These are phyloP conservation scores for Pegea sp. DNA, from an alignment of 23 tunicate genomes.

Conservation along the genomic window DNA sequence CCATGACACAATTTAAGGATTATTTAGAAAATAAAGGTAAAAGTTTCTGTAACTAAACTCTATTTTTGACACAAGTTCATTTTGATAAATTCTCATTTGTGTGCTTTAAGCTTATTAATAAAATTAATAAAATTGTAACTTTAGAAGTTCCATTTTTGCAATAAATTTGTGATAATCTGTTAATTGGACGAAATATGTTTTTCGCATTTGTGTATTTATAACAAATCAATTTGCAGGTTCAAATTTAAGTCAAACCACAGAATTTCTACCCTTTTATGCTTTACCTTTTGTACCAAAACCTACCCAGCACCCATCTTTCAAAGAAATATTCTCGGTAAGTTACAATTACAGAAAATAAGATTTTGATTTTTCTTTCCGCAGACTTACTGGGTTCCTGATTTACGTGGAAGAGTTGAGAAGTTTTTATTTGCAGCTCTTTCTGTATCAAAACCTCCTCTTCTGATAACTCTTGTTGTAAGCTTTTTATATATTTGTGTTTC, in stretches of 20 bases:
- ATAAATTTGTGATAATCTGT: background rate
- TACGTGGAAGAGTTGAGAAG: conserved; percentile 66
- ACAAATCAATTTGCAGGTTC: conserved; percentile 22
- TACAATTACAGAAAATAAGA: background rate
- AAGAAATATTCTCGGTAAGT: conserved; percentile 75
- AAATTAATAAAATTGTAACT: too few species aligned
- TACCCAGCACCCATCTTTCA: conserved; percentile 82
- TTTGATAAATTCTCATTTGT: background rate
- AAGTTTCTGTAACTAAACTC: background rate
- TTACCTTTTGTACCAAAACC: conserved; percentile 93
- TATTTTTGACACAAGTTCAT: background rate
- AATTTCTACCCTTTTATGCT: conserved; percentile 87
- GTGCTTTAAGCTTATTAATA: background rate
- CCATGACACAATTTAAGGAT: conserved; percentile 58
- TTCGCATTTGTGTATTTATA: background rate
- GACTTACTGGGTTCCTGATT: conserved; percentile 94
- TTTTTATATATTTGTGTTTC: background rate
- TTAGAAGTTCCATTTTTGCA: background rate
- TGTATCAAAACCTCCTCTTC: conserved; percentile 72
- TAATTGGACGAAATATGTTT: background rate
- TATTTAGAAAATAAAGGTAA: conserved; percentile 79
- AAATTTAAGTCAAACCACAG: conserved; percentile 84
- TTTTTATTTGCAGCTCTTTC: conserved; percentile 68
- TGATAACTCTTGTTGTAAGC: conserved; percentile 55
- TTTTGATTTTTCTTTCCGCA: conserved; percentile 4